Conservation (phyloP, 2,888 invertebrate species). For the Drosophila pseudotakahashii region DNA sequence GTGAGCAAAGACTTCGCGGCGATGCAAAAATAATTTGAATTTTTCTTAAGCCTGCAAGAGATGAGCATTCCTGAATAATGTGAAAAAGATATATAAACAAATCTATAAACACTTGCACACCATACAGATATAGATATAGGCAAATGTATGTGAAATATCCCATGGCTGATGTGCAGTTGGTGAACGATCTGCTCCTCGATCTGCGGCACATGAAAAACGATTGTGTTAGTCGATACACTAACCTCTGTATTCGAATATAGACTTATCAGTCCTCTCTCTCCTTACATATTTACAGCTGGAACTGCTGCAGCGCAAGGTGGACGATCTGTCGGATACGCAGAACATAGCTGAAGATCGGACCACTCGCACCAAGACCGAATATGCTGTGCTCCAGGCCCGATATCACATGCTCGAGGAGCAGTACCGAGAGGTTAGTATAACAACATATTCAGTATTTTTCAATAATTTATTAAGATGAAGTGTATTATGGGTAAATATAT, state of each 20-base stretch:
- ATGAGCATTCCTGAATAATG: conserved; percentile 49
- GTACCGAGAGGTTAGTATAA: conserved; percentile 87
- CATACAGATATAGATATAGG: conserved; percentile 46
- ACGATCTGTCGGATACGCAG: conserved; percentile 94
- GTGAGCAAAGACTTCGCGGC: conserved; percentile 63
- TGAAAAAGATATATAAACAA: conserved; percentile 6
- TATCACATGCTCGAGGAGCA: conserved; percentile 95
- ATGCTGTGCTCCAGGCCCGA: conserved; percentile 94
- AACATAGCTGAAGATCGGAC: conserved; percentile 94
- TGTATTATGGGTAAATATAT: too few relatives aligned
- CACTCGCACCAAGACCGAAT: conserved; percentile 95
- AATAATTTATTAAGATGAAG: too few relatives aligned
- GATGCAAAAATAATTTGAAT: conserved; percentile 42
- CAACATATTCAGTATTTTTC: not conserved
- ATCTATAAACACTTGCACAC: conserved; percentile 3
- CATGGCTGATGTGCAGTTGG: conserved; percentile 82
- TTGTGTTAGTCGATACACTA: conserved; percentile 81
- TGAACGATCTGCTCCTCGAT: conserved; percentile 83
- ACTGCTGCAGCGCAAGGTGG: conserved; percentile 96
- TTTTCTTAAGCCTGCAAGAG: conserved; percentile 14
- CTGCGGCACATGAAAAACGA: conserved; percentile 82
- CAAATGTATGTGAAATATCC: conserved; percentile 83
- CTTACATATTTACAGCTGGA: conserved; percentile 89
- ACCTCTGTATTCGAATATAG: conserved; percentile 1
- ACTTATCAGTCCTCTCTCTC: not conserved